Conservation (phyloP, 2,888 invertebrate genomes). For the Asteroscopus sphinx region DNA sequence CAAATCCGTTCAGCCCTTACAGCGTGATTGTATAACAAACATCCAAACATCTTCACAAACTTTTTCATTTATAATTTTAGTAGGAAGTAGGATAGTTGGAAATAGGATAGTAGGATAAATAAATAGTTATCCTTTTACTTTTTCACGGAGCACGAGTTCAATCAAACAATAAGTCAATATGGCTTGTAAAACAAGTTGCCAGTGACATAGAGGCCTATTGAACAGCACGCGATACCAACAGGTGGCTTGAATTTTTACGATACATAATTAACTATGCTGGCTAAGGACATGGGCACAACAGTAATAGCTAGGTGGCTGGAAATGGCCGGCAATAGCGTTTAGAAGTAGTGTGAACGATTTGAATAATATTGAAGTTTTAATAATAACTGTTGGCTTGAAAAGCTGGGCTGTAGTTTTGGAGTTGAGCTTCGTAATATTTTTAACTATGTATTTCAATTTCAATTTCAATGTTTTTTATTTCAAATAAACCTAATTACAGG, state of each 20-base stretch:
- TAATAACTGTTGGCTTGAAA: conserved; percentile 8
- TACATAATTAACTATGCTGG: conserved; percentile 56
- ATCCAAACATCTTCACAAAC: too few species aligned
- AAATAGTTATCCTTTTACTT: conserved; percentile 1
- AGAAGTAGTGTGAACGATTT: background rate
- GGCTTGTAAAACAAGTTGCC: conserved; percentile 17
- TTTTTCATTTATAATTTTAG: too few species aligned
- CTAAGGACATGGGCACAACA: conserved; percentile 15
- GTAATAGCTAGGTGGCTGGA: conserved; percentile 13
- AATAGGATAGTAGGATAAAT: too few species aligned
- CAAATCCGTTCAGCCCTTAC: too few species aligned
- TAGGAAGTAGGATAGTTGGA: too few species aligned
- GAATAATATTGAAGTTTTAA: background rate
- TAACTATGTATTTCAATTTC: too few species aligned
- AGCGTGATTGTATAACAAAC: too few species aligned
- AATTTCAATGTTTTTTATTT: too few species aligned
- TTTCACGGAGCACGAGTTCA: conserved; percentile 4
- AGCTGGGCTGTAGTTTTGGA: background rate
- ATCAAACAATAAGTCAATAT: conserved; percentile 28
- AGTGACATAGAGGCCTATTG: conserved; percentile 34
- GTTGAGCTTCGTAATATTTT: background rate
- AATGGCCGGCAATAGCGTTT: background rate
- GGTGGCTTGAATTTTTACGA: conserved; percentile 60
- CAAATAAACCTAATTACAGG: too few species aligned
- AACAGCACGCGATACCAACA: conserved; percentile 62